phyloP scores from a whole-genome alignment of 2,113 vertebrate species.

The Cynocephalus volans region DNA sequence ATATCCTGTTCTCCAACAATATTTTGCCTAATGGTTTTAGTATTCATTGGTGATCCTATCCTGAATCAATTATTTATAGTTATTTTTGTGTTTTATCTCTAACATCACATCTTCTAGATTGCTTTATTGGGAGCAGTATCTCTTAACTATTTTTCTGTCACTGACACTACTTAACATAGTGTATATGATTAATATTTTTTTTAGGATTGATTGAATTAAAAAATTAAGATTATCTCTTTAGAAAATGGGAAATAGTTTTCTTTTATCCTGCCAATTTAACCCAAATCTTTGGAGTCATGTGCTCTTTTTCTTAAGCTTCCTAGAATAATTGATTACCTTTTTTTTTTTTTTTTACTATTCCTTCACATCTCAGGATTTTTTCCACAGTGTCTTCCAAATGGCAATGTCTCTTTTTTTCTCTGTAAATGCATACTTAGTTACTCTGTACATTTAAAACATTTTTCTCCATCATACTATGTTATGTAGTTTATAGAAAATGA shows the following conservation, averaged over 20 bases:
- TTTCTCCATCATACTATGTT: neutral
- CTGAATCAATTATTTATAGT: neutral
- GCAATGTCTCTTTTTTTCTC: neutral
- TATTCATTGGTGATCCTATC: neutral
- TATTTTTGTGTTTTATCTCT: neutral
- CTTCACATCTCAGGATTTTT: slow-evolving; percentile 29
- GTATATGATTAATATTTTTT: slow-evolving; percentile 23
- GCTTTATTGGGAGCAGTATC: slow-evolving; percentile 7
- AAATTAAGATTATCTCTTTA: slow-evolving; percentile 28
- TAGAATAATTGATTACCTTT: neutral
- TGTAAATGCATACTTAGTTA: neutral
- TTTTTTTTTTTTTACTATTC: neutral
- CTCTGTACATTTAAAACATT: neutral
- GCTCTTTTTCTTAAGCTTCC: slow-evolving; percentile 6
- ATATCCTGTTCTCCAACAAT: neutral
- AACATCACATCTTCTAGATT: neutral
- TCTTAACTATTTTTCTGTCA: slow-evolving; percentile 42
- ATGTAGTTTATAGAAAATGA: slow-evolving; percentile 25
- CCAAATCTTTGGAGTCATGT: neutral
- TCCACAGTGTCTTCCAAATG: neutral
- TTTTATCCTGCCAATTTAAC: neutral
- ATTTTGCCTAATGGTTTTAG: neutral
- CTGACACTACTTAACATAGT: neutral
- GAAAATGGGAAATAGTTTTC: neutral
- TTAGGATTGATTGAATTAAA: slow-evolving; percentile 5